A percentile compares a stretch with the other conserved stretches of the same genome.
phyloP scores from a whole-genome alignment of 2,888 invertebrate species.

The Orchesellides sinensis region DNA sequence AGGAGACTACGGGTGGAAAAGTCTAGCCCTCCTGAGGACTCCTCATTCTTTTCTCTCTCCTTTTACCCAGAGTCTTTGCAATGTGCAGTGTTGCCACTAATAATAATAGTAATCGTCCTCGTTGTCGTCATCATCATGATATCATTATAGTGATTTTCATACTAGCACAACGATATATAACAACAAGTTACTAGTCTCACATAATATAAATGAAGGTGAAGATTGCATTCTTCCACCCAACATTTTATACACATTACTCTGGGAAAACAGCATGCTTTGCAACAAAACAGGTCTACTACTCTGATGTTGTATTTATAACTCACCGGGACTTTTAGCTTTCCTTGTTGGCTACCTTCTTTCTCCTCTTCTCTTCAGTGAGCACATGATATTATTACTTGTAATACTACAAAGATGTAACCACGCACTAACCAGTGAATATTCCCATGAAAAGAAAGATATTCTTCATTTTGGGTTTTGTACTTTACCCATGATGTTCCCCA shows the following conservation, averaged over 20 bases:
- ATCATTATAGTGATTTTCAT: slow-evolving; percentile 5
- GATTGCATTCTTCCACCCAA: slow-evolving; percentile 53
- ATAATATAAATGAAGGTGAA: slow-evolving; percentile 60
- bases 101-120: slow-evolving; percentile 52
- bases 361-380: background rate
- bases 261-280: slow-evolving; percentile 10
- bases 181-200: slow-evolving; percentile 48
- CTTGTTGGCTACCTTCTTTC: background rate
- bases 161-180: slow-evolving; percentile 38
- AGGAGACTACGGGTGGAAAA: slow-evolving; percentile 57
- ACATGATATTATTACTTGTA: background rate
- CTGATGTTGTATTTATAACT: slow-evolving; percentile 46
- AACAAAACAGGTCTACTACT: background rate
- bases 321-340: slow-evolving; percentile 12
- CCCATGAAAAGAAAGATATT: slow-evolving; percentile 2
- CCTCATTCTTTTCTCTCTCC: slow-evolving; percentile 62
- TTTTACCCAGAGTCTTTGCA: slow-evolving; percentile 35
- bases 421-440: background rate
- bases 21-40: slow-evolving; percentile 63
- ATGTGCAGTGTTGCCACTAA: slow-evolving; percentile 61
- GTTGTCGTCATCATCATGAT: slow-evolving; percentile 43
- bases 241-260: slow-evolving; percentile 43
- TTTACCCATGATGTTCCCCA: no score
- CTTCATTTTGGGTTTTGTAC: background rate
- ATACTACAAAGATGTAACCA: background rate